Percentiles rank a stretch among this genome's conserved stretches.
Conservation (phyloP, 2,797 vertebrate genomes). For the Sarcophilus harrisii region DNA sequence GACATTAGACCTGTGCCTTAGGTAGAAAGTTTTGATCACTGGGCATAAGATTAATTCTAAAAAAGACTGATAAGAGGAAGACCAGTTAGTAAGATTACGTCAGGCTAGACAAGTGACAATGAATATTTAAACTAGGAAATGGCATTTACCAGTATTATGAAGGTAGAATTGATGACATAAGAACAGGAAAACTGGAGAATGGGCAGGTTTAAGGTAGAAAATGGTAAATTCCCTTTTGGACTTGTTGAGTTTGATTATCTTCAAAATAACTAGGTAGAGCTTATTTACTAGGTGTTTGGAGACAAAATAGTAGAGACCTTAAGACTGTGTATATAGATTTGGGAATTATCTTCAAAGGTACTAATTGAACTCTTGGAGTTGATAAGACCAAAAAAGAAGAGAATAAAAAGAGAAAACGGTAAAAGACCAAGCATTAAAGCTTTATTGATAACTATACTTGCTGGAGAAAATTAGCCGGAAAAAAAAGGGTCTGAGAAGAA, state of each 20-base stretch:
- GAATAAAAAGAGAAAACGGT: neutral
- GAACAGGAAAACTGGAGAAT: neutral
- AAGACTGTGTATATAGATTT: neutral
- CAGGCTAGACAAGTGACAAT: neutral
- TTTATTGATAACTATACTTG: neutral
- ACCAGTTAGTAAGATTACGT: neutral
- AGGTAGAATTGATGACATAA: neutral
- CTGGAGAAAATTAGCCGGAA: neutral
- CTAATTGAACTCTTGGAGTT: neutral
- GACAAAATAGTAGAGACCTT: neutral
- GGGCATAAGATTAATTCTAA: neutral
- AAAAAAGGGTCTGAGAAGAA: neutral
- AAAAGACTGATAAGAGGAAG: neutral
- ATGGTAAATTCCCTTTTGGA: neutral
- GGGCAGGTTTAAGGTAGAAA: neutral
- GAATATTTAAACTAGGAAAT: neutral
- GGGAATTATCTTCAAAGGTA: neutral
- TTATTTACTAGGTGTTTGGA: neutral
- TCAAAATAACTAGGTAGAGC: no score
- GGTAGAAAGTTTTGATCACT: neutral
- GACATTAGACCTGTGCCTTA: no score
- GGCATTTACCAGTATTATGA: neutral
- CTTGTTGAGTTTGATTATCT: neutral
- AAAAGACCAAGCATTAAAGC: neutral
- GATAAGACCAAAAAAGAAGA: neutral